phyloP scores from a whole-genome alignment of 2,113 vertebrate genomes.

The Dunckerocampus dactyliophorus region DNA sequence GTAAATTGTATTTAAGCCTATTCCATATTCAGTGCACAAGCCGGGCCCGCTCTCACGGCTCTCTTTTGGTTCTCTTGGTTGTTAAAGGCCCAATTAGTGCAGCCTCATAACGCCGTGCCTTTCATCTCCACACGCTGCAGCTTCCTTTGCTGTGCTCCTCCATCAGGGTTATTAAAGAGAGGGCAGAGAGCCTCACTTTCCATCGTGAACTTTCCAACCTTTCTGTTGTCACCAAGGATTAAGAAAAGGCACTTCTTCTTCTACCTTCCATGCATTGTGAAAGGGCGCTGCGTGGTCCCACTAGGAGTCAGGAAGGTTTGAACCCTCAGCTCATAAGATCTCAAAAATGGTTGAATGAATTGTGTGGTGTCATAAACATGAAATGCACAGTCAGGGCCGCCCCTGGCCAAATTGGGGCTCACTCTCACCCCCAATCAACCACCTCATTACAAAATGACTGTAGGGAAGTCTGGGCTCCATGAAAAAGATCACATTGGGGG shows the following conservation, averaged over 20 bases:
- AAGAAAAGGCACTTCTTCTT: neutral
- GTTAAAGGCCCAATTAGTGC: constrained; percentile 70
- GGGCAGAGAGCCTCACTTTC: constrained; percentile 12
- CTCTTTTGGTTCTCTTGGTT: constrained; percentile 28
- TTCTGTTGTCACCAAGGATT: constrained; percentile 1
- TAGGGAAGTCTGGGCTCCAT: too few species aligned
- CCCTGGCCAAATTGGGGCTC: too few species aligned
- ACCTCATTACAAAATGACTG: too few species aligned
- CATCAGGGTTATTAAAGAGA: constrained; percentile 25
- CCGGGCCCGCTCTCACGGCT: constrained; percentile 38
- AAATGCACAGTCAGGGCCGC: too few species aligned
- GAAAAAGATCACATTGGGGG: too few species aligned
- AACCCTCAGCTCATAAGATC: neutral
- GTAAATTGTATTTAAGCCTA: constrained; percentile 53
- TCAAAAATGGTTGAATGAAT: neutral
- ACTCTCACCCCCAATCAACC: too few species aligned
- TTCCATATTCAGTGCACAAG: constrained; percentile 39
- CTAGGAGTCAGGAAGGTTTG: neutral
- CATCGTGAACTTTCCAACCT: constrained; percentile 2
- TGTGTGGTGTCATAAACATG: too few species aligned
- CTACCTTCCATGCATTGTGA: neutral
- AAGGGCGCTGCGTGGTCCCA: neutral
- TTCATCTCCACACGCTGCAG: constrained; percentile 57
- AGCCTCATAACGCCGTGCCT: constrained; percentile 61
- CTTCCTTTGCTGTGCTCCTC: constrained; percentile 20